These are phyloP conservation scores for Corythaixoides concolor DNA, from an alignment of 2,113 vertebrate species.

Conservation along the genomic window DNA sequence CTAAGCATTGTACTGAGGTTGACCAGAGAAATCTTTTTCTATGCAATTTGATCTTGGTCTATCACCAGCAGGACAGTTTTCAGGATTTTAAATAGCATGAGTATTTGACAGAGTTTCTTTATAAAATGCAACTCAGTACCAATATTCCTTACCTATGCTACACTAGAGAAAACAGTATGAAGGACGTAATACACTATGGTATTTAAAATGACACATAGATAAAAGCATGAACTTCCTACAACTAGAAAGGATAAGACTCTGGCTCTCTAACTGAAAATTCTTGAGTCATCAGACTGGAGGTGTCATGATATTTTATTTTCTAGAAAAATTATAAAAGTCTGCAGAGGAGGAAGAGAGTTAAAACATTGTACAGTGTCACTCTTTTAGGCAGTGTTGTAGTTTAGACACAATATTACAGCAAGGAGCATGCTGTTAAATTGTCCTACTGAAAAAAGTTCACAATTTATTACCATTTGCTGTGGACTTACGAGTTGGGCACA, in stretches of 20 bases:
- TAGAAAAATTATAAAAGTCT: background rate
- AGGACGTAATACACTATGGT: background rate
- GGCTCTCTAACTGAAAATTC: background rate
- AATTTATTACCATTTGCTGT: background rate
- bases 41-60: background rate
- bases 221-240: background rate
- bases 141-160: background rate
- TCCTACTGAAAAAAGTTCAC: background rate
- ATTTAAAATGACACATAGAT: background rate
- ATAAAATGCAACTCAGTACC: background rate
- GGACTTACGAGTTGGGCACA: background rate
- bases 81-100: background rate
- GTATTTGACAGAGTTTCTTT: background rate
- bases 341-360: background rate
- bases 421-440: background rate
- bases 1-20: background rate
- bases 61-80: background rate
- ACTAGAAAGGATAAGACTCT: background rate
- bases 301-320: background rate
- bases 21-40: background rate
- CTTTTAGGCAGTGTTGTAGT: background rate
- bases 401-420: background rate
- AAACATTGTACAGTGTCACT: background rate
- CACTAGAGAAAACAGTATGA: background rate
- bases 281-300: background rate